Conservation (phyloP, 2,888 invertebrate species). For the Leptopilina syphax region DNA sequence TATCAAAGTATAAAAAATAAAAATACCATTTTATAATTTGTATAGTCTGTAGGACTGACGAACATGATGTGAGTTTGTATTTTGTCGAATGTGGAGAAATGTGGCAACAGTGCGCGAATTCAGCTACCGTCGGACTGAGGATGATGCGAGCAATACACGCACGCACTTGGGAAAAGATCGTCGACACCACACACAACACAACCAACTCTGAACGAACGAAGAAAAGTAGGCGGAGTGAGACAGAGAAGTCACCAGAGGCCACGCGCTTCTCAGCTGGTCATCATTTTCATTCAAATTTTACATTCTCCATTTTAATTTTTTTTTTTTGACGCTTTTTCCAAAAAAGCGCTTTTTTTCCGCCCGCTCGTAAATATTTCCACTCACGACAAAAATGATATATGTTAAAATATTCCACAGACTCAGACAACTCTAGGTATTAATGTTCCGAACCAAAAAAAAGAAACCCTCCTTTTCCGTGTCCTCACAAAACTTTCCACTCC, state of each 20-base stretch:
- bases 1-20: too few species aligned
- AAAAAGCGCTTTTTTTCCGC: not conserved
- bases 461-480: too few species aligned
- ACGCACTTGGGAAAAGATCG: constrained; percentile 11
- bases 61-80: constrained; percentile 60
- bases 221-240: not conserved
- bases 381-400: constrained; percentile 57
- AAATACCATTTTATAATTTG: constrained; percentile 67
- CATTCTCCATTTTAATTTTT: not conserved
- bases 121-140: constrained; percentile 35
- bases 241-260: constrained; percentile 17
- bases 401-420: constrained; percentile 69
- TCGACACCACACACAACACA: not conserved
- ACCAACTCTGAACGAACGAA: not conserved
- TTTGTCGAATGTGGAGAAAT: not conserved
- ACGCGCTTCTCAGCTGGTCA: not conserved
- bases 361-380: constrained; percentile 58
- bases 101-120: constrained; percentile 34
- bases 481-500: constrained; percentile 36
- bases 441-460: too few species aligned
- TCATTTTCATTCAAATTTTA: constrained; percentile 10
- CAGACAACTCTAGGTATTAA: too few species aligned
- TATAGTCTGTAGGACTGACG: constrained; percentile 65
- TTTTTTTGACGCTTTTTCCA: not conserved
- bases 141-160: constrained; percentile 4